Evolutionary conservation across 2,888 invertebrate species (phyloP), one percentile per base, ranked within the genome.

Genomic region (Drosophila austrosaltans): DNA sequence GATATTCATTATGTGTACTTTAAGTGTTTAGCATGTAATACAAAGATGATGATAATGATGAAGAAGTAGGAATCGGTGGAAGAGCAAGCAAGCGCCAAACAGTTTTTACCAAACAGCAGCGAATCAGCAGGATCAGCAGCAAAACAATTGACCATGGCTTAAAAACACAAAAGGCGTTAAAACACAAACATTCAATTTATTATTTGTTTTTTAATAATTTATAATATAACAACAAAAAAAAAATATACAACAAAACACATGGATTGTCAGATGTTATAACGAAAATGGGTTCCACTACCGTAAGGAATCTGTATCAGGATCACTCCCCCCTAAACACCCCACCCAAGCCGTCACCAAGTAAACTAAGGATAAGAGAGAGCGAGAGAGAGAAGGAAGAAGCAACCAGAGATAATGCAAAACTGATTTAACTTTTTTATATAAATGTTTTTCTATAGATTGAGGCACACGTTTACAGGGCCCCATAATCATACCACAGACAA

Each of bases 11-110:
- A 82, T 83, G 76, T 77, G 84, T 77, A 77, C 25, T 75, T 77
- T 86, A 82, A 88, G 85, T 83, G 83, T 78, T 83, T 88, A 90
- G 89, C 81, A 71, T 81, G 75, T 81, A 81, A 84, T 59, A 56
- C 65, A 83, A 75, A 16, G 16, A 16, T 16, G 16, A 16, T 16
- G 69, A 76, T 60, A 54, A 81, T 78, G 25, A 48, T 68, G 76
- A 78, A 78, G 71, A 78, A 76, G 69, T 72, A 65, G 71, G 25
- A 48, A 25, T 48, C 22, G 48, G 48, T 39, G 54, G 48, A 40
- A 36, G 58, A 53, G 28, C 44, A 36, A 66, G 58, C 16, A 16
- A 16, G 16, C 16, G 16, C 58, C 39, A 58, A 25, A 25, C 58
- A 32, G 22, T 36, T 32, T 32, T 57, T 16, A 16, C 16, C 16